These are phyloP conservation scores for Hirtodrosophila cameraria DNA, from an alignment of 2,888 invertebrate species.

Conservation along the genomic window DNA sequence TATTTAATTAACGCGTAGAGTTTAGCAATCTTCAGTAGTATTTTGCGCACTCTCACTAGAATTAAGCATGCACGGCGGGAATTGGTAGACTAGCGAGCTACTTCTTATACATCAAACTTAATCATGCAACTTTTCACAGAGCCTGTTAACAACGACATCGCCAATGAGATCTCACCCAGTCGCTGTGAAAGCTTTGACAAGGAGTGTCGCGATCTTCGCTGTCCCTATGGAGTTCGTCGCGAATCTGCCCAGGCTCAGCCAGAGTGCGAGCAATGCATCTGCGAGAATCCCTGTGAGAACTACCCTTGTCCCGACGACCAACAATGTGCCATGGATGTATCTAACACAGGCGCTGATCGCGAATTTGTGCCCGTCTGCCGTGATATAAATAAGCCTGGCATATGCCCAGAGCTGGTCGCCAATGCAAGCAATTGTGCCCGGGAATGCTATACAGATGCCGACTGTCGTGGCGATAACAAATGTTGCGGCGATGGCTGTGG, in stretches of 20 bases:
- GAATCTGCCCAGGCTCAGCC: slow-evolving; percentile 86
- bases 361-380: slow-evolving; percentile 82
- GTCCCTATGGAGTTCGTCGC: slow-evolving; percentile 89
- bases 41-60: slow-evolving; percentile 63
- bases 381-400: slow-evolving; percentile 87
- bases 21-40: slow-evolving; percentile 40
- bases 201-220: slow-evolving; percentile 87
- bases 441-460: slow-evolving; percentile 92
- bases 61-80: slow-evolving; percentile 66
- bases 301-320: slow-evolving; percentile 87
- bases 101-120: not conserved
- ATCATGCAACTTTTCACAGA: slow-evolving; percentile 30
- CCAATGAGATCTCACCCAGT: slow-evolving; percentile 79
- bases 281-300: slow-evolving; percentile 90
- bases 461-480: slow-evolving; percentile 91
- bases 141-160: slow-evolving; percentile 42
- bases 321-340: slow-evolving; percentile 88
- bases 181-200: slow-evolving; percentile 86
- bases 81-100: slow-evolving; percentile 2
- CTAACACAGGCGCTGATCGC: slow-evolving; percentile 62
- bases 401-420: slow-evolving; percentile 86
- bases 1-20: slow-evolving; percentile 45
- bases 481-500: slow-evolving; percentile 93
- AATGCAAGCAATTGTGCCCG: slow-evolving; percentile 86
- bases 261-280: slow-evolving; percentile 89